These are phyloP conservation scores for Scatophagus argus DNA, from an alignment of 2,113 vertebrate genomes.

Conservation along the genomic window DNA sequence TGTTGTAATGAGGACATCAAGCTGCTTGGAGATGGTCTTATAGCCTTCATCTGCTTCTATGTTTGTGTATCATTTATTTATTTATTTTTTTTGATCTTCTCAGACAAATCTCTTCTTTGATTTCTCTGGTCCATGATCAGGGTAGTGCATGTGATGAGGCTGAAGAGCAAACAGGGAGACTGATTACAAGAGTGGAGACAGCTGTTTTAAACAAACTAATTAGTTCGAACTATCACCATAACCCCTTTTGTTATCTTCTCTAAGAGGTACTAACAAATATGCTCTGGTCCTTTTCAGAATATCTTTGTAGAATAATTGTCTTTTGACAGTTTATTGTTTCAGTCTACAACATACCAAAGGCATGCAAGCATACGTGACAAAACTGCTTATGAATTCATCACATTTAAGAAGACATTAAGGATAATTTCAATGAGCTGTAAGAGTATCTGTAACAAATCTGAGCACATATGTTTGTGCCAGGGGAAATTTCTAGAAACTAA, in stretches of 20 bases:
- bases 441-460: background rate
- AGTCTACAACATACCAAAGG: background rate
- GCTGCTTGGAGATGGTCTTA: no score
- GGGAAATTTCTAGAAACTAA: constrained; percentile 11
- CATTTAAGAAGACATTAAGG: background rate
- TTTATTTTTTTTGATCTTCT: background rate
- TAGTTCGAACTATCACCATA: background rate
- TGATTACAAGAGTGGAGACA: no score
- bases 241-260: no score
- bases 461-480: background rate
- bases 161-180: background rate
- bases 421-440: background rate
- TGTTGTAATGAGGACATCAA: no score
- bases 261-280: background rate
- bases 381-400: background rate
- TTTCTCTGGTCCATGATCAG: background rate
- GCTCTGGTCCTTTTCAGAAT: background rate
- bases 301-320: background rate
- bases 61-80: no score
- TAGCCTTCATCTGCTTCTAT: no score
- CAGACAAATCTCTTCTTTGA: background rate
- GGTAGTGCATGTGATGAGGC: background rate
- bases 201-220: background rate
- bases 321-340: background rate
- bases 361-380: background rate